phyloP scores from a whole-genome alignment of 2,113 vertebrate genomes.

The Petaurus breviceps region DNA sequence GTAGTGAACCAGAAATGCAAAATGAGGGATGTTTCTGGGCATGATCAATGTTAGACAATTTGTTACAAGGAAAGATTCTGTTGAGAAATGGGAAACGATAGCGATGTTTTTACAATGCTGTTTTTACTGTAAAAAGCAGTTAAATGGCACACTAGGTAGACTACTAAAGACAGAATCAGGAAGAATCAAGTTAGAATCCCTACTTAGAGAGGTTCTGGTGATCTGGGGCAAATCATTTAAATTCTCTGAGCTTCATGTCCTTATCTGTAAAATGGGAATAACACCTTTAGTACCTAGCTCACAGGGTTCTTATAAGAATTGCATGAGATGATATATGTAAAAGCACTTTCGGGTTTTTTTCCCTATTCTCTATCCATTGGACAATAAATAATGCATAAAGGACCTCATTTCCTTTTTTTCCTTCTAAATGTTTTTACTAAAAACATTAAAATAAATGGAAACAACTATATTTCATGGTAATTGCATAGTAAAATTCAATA shows the following conservation, averaged over 20 bases:
- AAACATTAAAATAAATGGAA: neutral
- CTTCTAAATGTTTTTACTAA: neutral
- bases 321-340: neutral
- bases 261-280: too few species aligned
- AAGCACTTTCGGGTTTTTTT: neutral
- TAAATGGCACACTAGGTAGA: too few species aligned
- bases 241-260: neutral
- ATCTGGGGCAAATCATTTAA: neutral
- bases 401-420: neutral
- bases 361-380: neutral
- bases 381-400: neutral
- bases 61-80: neutral
- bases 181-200: too few species aligned
- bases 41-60: neutral
- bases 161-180: too few species aligned
- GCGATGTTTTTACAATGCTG: too few species aligned
- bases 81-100: too few species aligned
- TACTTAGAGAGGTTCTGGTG: too few species aligned
- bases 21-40: neutral
- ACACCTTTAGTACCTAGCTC: neutral
- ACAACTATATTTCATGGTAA: neutral
- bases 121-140: too few species aligned
- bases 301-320: neutral
- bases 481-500: neutral
- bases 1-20: too few species aligned